phyloP scores from a whole-genome alignment of 1,140 invertebrate genomes.

The Drosophila varians region DNA sequence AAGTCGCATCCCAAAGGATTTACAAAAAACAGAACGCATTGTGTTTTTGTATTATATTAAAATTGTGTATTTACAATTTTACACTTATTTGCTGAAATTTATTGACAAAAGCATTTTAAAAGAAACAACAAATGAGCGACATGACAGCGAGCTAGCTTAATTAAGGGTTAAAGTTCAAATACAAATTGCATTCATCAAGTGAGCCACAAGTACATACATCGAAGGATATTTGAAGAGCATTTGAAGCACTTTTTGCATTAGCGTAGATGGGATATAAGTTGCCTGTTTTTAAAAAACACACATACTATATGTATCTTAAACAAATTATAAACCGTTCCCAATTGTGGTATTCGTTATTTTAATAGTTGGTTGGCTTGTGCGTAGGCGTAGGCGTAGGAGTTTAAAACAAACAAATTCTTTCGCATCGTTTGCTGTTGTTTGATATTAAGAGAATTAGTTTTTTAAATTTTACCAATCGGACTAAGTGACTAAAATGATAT shows the following conservation, averaged over 20 bases:
- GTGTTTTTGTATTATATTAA: slow-evolving; percentile 59
- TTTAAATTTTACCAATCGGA: slow-evolving; percentile 43
- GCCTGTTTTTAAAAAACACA: slow-evolving; percentile 76
- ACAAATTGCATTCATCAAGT: slow-evolving; percentile 58
- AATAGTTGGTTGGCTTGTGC: slow-evolving; percentile 58
- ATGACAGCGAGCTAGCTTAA: slow-evolving; percentile 48
- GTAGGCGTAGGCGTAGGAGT: slow-evolving; percentile 36
- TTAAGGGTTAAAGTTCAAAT: slow-evolving; percentile 42
- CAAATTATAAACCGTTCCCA: slow-evolving; percentile 29
- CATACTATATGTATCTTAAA: slow-evolving; percentile 36
- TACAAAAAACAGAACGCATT: slow-evolving; percentile 28
- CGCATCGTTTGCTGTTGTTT: slow-evolving; percentile 65
- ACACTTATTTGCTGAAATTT: slow-evolving; percentile 75
- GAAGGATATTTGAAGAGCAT: slow-evolving; percentile 59
- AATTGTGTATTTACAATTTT: slow-evolving; percentile 59
- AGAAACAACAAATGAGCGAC: too few relatives aligned
- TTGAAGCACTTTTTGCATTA: slow-evolving; percentile 44
- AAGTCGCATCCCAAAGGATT: slow-evolving; percentile 20
- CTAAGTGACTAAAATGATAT: slow-evolving; percentile 34
- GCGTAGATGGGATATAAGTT: slow-evolving; percentile 60
- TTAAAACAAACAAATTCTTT: slow-evolving; percentile 51
- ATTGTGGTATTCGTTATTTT: slow-evolving; percentile 42
- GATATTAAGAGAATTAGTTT: slow-evolving; percentile 73
- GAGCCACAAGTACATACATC: slow-evolving; percentile 52
- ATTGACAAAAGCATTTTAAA: slow-evolving; percentile 56